Evolutionary conservation across 2,888 invertebrate genomes (phyloP).

Genomic region (Sminthurinus aureus): DNA sequence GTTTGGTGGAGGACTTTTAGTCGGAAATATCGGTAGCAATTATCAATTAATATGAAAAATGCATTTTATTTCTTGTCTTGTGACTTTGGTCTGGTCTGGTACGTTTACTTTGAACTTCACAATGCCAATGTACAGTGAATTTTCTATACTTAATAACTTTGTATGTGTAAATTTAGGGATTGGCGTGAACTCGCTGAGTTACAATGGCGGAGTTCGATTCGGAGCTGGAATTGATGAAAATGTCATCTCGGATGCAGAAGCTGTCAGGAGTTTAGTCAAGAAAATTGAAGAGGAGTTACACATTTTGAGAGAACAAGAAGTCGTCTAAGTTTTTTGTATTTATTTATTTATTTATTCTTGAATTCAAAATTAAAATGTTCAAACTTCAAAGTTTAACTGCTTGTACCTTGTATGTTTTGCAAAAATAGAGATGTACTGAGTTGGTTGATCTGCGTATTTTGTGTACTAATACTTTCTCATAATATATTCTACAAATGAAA

Average conservation of each 20-base stretch:
- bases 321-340: constrained; percentile 23
- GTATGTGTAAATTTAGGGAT: constrained; percentile 17
- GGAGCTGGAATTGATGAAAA: constrained; percentile 37
- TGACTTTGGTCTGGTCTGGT: no score
- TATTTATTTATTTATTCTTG: neutral
- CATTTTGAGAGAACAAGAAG: constrained; percentile 28
- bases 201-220: constrained; percentile 36
- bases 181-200: constrained; percentile 36
- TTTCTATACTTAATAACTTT: neutral
- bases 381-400: no score
- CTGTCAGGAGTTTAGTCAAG: constrained; percentile 13
- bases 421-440: no score
- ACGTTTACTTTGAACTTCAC: neutral
- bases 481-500: no score
- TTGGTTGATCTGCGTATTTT: no score
- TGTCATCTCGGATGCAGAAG: constrained; percentile 21
- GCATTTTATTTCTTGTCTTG: no score
- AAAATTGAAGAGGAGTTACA: constrained; percentile 28
- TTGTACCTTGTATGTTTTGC: no score
- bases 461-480: no score
- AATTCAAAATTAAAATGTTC: no score
- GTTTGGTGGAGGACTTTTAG: constrained; percentile 37
- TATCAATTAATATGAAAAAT: neutral
- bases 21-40: constrained; percentile 34
- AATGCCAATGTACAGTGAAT: neutral